phyloP scores from a whole-genome alignment of 37 sponge, comb jelly and placozoan genomes.

The Ephydatia muelleri region DNA sequence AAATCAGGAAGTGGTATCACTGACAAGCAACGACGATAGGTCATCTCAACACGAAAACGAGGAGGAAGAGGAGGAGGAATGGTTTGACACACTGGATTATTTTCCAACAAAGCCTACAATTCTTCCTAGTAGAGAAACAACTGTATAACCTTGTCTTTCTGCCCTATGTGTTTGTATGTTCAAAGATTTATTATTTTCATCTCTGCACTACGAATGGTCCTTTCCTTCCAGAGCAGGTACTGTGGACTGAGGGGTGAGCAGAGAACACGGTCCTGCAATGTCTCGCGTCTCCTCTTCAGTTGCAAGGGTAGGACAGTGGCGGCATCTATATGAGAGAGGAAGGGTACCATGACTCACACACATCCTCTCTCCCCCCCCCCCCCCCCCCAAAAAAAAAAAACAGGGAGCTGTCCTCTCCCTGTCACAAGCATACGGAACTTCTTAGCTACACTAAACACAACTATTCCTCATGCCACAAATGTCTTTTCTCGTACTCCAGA shows the following conservation, averaged over 20 bases:
- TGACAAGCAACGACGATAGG: neutral
- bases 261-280: conserved; percentile 32
- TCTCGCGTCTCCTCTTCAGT: conserved; percentile 27
- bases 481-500: no score
- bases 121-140: conserved; percentile 8
- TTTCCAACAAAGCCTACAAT: neutral
- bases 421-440: no score
- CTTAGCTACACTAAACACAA: no score
- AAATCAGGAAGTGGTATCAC: neutral
- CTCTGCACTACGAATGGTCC: conserved; percentile 15
- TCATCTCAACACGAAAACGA: neutral
- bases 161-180: neutral
- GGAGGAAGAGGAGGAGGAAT: neutral
- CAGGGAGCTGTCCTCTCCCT: no score
- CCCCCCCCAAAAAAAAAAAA: no score
- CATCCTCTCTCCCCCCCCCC: no score
- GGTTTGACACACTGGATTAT: conserved; percentile 1
- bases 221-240: conserved; percentile 64
- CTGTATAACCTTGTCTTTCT: conserved; percentile 7
- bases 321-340: neutral
- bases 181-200: conserved; percentile 10
- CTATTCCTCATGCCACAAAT: no score
- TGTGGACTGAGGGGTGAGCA: conserved; percentile 36
- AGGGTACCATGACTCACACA: no score
- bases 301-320: neutral